A percentile compares a stretch with the other conserved stretches of the same genome.
Conservation (phyloP, 2,888 invertebrate species). For the Drosophila mimica region DNA sequence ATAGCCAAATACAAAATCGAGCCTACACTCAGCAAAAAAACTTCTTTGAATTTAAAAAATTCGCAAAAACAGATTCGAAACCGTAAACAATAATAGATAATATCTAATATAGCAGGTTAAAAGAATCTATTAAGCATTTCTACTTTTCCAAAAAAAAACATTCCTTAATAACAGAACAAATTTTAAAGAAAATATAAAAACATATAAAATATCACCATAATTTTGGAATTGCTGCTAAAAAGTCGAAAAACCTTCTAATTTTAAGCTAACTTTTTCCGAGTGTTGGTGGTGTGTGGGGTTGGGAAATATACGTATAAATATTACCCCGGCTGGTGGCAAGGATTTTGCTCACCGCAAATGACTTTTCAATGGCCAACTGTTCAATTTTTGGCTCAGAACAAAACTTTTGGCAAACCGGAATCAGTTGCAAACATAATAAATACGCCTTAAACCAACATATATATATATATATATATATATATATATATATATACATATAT, state of each 20-base stretch:
- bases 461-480: no score
- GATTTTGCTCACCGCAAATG: constrained; percentile 58
- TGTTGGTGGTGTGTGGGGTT: no score
- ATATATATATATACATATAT: background rate
- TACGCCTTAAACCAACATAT: constrained; percentile 31
- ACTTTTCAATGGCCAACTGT: constrained; percentile 56
- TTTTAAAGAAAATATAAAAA: background rate
- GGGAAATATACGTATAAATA: constrained; percentile 19
- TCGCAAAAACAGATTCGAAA: no score
- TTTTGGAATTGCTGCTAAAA: background rate
- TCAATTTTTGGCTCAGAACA: constrained; percentile 9
- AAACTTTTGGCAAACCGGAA: constrained; percentile 25
- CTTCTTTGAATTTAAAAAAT: background rate
- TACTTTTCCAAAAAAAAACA: no score
- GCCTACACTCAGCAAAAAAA: background rate
- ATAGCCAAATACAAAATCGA: background rate
- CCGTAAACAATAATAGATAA: no score
- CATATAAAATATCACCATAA: no score
- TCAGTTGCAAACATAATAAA: constrained; percentile 53
- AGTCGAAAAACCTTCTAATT: no score
- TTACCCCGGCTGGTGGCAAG: constrained; percentile 1
- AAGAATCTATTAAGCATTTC: no score
- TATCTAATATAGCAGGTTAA: no score
- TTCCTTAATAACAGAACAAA: background rate
- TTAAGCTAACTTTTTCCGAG: background rate